These are phyloP conservation scores for Strigops habroptila DNA, from an alignment of 2,113 vertebrate species.

Conservation along the genomic window DNA sequence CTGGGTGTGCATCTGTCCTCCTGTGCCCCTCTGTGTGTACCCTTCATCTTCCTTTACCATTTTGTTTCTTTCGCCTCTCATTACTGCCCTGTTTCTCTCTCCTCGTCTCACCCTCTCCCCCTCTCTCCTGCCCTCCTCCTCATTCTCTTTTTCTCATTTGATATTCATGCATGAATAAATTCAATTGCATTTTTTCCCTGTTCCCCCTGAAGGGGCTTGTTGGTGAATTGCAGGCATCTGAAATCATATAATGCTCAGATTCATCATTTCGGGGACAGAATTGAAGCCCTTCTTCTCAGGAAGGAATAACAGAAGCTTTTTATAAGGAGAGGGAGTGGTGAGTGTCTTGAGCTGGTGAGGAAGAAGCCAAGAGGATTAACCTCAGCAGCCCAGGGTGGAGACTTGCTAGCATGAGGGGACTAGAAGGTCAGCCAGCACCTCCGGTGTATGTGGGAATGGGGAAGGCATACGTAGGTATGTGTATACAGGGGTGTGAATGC, in stretches of 20 bases:
- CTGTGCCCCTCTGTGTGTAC: not conserved
- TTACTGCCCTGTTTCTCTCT: not conserved
- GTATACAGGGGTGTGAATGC: rapidly evolving
- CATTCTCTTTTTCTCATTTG: constrained; percentile 58
- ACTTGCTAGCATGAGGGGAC: not conserved
- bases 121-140: constrained; percentile 20
- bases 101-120: not conserved
- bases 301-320: constrained; percentile 1
- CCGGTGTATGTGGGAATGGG: not conserved
- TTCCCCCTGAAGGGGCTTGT: constrained; percentile 63
- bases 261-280: constrained; percentile 36
- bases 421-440: not conserved
- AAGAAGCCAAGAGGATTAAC: not conserved
- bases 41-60: not conserved
- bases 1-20: not conserved
- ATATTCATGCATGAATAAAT: constrained; percentile 70
- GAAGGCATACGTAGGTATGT: not conserved
- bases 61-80: not conserved
- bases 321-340: not conserved
- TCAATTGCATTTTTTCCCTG: constrained; percentile 60
- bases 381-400: not conserved
- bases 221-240: constrained; percentile 61
- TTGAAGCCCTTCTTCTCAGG: not conserved
- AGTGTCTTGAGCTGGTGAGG: not conserved
- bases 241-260: constrained; percentile 54